A percentile compares a stretch with the other conserved stretches of the same genome.
Conservation (phyloP, 2,113 vertebrate species). For the Rana temporaria region DNA sequence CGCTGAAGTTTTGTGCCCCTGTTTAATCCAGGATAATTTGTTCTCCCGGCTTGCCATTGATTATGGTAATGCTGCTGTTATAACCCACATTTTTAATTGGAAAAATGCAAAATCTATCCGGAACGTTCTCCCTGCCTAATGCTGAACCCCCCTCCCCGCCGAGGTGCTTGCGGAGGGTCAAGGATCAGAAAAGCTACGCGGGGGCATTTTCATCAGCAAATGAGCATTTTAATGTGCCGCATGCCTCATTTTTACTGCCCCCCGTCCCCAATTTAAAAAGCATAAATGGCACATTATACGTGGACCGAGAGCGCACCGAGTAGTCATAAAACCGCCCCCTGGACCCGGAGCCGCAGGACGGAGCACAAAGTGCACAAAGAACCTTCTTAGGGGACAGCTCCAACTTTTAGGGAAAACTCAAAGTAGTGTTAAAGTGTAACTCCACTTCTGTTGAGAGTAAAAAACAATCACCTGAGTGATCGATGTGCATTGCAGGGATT, state of each 20-base stretch:
- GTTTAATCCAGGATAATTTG: slow-evolving; percentile 11
- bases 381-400: neutral
- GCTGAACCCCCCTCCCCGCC: slow-evolving; percentile 44
- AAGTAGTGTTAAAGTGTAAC: no score
- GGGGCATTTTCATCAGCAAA: slow-evolving; percentile 65
- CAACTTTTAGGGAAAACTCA: no score
- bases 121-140: slow-evolving; percentile 57
- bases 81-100: slow-evolving; percentile 44
- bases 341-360: neutral
- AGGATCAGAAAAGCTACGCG: slow-evolving; percentile 67
- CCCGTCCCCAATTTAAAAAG: slow-evolving; percentile 66
- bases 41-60: slow-evolving; percentile 16
- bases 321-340: slow-evolving; percentile 48
- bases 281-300: slow-evolving; percentile 65
- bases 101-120: slow-evolving; percentile 58
- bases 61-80: slow-evolving; percentile 48
- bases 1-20: neutral
- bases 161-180: slow-evolving; percentile 68
- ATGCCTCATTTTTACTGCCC: slow-evolving; percentile 70
- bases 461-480: no score
- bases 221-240: slow-evolving; percentile 68
- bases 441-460: no score
- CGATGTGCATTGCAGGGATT: no score
- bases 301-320: slow-evolving; percentile 57
- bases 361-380: neutral